Percentiles rank a stretch among this genome's conserved stretches.
Evolutionary conservation across 1,140 invertebrate species (phyloP).

Genomic region (Manduca sexta): DNA sequence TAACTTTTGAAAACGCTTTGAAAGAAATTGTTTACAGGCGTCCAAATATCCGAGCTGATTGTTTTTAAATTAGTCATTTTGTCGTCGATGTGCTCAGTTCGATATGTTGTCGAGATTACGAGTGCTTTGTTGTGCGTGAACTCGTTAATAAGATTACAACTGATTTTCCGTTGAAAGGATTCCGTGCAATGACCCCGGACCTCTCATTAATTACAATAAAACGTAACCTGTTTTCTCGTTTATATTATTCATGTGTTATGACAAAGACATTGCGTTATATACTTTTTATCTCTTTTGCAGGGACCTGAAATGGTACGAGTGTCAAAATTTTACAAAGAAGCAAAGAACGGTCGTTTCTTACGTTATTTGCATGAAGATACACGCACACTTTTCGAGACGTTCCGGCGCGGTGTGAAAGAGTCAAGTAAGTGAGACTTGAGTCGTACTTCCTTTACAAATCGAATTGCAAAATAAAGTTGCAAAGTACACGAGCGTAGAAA

Average conservation of each 20-base stretch:
- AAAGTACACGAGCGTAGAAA: background rate
- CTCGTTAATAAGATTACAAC: constrained; percentile 51
- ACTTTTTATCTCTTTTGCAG: constrained; percentile 70
- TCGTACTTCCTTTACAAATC: background rate
- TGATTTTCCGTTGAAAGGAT: constrained; percentile 47
- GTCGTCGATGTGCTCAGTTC: no score
- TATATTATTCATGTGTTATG: background rate
- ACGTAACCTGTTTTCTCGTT: constrained; percentile 1
- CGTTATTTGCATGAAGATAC: constrained; percentile 91
- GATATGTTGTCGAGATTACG: no score
- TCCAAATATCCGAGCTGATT: no score
- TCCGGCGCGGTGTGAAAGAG: constrained; percentile 92
- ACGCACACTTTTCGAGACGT: constrained; percentile 91
- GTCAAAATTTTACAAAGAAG: constrained; percentile 93
- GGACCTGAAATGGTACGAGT: constrained; percentile 91
- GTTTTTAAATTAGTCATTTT: no score
- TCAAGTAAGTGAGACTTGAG: constrained; percentile 82
- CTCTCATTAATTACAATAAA: constrained; percentile 1
- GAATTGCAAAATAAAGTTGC: background rate
- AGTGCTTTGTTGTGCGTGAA: background rate
- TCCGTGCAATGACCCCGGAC: constrained; percentile 42
- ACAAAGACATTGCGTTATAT: background rate
- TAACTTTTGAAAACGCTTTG: constrained; percentile 8
- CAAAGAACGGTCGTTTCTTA: constrained; percentile 91
- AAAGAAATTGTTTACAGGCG: background rate